These are phyloP conservation scores for Hippasteria phrygiana DNA, from an alignment of 53 echinoderm and acorn worm genomes.

Conservation along the genomic window DNA sequence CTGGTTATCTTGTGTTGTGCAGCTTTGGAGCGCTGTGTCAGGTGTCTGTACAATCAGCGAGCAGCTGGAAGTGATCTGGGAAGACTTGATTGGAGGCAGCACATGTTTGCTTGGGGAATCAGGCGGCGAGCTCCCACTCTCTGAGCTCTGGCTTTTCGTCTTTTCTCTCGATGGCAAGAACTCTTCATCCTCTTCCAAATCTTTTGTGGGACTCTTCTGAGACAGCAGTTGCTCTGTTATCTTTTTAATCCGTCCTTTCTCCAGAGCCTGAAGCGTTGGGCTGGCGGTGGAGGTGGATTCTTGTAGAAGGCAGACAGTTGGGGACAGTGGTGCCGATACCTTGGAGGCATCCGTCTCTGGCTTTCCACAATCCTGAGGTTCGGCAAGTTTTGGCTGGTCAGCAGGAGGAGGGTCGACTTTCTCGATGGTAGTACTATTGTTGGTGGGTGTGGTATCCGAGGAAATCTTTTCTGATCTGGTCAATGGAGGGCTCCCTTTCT, in stretches of 20 bases:
- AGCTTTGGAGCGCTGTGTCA: not conserved
- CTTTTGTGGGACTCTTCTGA: slow-evolving; percentile 51
- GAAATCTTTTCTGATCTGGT: slow-evolving; percentile 47
- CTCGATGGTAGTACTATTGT: slow-evolving; percentile 44
- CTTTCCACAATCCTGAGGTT: slow-evolving; percentile 4
- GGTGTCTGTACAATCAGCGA: not conserved
- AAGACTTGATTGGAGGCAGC: slow-evolving; percentile 36
- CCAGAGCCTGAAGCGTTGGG: slow-evolving; percentile 67
- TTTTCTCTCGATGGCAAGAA: not conserved
- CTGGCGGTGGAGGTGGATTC: slow-evolving; percentile 23
- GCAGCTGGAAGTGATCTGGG: slow-evolving; percentile 15
- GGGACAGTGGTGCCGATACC: not conserved
- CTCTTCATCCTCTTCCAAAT: slow-evolving; percentile 16
- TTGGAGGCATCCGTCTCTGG: slow-evolving; percentile 14
- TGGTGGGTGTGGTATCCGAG: slow-evolving; percentile 33
- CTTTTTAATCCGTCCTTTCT: slow-evolving; percentile 75
- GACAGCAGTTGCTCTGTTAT: slow-evolving; percentile 76
- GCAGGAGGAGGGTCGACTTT: slow-evolving; percentile 10
- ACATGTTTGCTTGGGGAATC: slow-evolving; percentile 23
- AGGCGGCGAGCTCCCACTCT: slow-evolving; percentile 25
- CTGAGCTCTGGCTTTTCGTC: slow-evolving; percentile 20
- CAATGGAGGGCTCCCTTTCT: slow-evolving; percentile 73
- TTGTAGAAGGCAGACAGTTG: slow-evolving; percentile 33
- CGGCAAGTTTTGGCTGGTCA: slow-evolving; percentile 45
- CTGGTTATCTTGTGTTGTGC: not conserved